phyloP scores from a whole-genome alignment of 1,140 invertebrate genomes.

The Rhyzopertha dominica region DNA sequence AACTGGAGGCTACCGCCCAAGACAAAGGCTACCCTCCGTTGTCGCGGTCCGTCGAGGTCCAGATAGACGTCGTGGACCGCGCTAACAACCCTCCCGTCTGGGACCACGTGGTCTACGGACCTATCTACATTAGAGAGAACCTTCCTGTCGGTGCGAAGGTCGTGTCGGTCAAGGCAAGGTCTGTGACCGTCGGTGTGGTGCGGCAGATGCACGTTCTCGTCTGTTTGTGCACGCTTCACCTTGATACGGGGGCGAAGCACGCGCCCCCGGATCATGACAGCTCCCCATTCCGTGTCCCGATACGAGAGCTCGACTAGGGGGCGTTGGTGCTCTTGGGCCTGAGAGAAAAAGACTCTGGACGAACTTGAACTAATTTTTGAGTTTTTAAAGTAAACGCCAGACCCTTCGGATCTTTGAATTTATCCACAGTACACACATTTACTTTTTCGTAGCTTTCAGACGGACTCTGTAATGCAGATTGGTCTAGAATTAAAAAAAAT shows the following conservation, averaged over 20 bases:
- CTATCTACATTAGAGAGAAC: slow-evolving; percentile 95
- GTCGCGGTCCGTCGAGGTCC: slow-evolving; percentile 90
- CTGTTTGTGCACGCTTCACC: slow-evolving; percentile 46
- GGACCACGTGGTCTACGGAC: slow-evolving; percentile 92
- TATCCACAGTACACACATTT: too few species aligned
- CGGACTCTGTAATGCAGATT: too few species aligned
- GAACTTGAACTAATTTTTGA: too few species aligned
- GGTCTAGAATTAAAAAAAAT: too few species aligned
- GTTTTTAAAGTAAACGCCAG: too few species aligned
- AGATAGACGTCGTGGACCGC: slow-evolving; percentile 96
- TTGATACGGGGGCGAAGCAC: slow-evolving; percentile 23
- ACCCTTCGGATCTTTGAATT: too few species aligned
- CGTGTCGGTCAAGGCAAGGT: slow-evolving; percentile 96
- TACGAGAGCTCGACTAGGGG: not conserved
- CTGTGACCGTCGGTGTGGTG: slow-evolving; percentile 57
- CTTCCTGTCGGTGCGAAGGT: slow-evolving; percentile 93
- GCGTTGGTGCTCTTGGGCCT: too few species aligned
- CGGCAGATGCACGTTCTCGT: slow-evolving; percentile 40
- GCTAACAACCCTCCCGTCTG: slow-evolving; percentile 95
- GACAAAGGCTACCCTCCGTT: slow-evolving; percentile 92
- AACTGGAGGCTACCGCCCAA: slow-evolving; percentile 93
- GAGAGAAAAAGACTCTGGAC: too few species aligned
- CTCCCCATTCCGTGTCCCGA: not conserved
- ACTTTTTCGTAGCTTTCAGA: too few species aligned
- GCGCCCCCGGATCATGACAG: slow-evolving; percentile 10